Evolutionary conservation across 2,797 vertebrate species (phyloP), one percentile per base, ranked within the genome.

Genomic region (Thalassophryne amazonica): DNA sequence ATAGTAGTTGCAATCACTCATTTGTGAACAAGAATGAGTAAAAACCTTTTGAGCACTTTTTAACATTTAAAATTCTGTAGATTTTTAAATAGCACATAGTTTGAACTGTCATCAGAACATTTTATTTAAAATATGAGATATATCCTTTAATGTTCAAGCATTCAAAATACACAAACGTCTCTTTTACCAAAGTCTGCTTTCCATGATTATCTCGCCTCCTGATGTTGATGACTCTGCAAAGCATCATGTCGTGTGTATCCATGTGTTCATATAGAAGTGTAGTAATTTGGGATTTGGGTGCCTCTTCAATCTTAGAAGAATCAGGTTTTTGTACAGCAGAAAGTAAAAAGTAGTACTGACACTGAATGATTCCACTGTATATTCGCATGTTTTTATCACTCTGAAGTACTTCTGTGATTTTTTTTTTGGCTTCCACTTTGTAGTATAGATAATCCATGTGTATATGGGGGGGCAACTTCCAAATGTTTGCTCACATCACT

Each of bases 401-500:
- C 38, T 48, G 19, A 75, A 4, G 71, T 73, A 78, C 69, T 78
- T 76, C 76, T 25, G 19, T 65, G 11, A 60, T 62, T 31, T 6
- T 10, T 7, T 31, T 23, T 24, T 7, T 30, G 9, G 17, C 37
- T 24, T 20, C 21, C 18, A 11, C 21, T 43, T 7, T 39, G 16
- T 58, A 20, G 21, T 43, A 36, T 70, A 25, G n/a, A 34, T 45
- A 42, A 34, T 32, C 42, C 43, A 31, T 29, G 23, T 55, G 13
- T 54, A 16, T 64, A 17, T 37, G 32, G 45, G 62, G 27, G 60
- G 41, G 21, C 47, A 13, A 39, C 41, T 19, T 23, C 32, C 60
- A 78, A 86, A 76, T 83, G 73, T 85, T 63, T 48, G 39, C 37
- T 32, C 18, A 51, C 6, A 60, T 40, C 13, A 37, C 9, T 53